Percentiles rank a stretch among this genome's conserved stretches.
Evolutionary conservation across 2,113 vertebrate species (phyloP).

Genomic region (Tricholaema leucomelas): DNA sequence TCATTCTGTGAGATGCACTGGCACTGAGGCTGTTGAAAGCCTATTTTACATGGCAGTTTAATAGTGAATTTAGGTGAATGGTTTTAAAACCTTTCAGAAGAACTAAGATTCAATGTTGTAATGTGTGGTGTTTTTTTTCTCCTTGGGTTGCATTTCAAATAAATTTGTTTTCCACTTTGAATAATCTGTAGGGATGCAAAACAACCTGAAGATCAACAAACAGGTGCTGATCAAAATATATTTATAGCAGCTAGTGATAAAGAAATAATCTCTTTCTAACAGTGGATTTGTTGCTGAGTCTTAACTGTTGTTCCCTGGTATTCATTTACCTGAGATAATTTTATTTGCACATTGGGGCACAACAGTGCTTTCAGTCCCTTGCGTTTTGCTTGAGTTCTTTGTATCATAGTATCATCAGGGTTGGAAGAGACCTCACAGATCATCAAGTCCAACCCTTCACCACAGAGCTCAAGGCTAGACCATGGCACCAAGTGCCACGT

Average conservation of each 20-base stretch:
- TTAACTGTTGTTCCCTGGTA: not conserved
- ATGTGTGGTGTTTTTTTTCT: not conserved
- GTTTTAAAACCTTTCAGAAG: constrained; percentile 8
- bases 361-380: not conserved
- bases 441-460: too few species aligned
- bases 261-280: not conserved
- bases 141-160: not conserved
- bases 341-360: not conserved
- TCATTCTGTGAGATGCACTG: not conserved
- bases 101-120: not conserved
- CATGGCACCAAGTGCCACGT: too few species aligned
- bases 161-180: not conserved
- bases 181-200: not conserved
- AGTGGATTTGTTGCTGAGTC: not conserved
- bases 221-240: not conserved
- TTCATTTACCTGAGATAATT: not conserved
- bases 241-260: not conserved
- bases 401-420: too few species aligned
- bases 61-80: not conserved
- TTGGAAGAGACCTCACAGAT: too few species aligned
- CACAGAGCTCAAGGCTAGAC: too few species aligned
- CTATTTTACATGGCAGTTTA: not conserved
- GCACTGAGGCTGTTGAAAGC: not conserved
- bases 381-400: not conserved
- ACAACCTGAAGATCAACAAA: not conserved